These are phyloP conservation scores for Sclerurus mexicanus DNA, from an alignment of 2,113 vertebrate genomes.

Conservation along the genomic window DNA sequence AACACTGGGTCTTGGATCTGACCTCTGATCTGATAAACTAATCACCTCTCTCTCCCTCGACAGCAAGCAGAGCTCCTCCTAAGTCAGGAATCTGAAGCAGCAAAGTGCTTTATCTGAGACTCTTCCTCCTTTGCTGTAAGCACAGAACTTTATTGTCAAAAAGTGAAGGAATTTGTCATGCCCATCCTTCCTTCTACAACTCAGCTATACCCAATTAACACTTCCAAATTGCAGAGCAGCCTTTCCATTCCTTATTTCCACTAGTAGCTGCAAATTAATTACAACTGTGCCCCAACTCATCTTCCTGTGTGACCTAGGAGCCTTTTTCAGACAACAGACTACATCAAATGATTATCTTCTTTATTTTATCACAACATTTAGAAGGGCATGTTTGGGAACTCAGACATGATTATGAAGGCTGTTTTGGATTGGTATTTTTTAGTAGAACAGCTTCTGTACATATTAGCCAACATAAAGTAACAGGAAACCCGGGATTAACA, in stretches of 20 bases:
- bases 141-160: not conserved
- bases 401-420: not conserved
- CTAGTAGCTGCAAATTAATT: not conserved
- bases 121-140: not conserved
- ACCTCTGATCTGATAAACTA: not conserved
- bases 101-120: not conserved
- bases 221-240: not conserved
- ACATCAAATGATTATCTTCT: not conserved
- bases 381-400: not conserved
- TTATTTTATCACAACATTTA: not conserved
- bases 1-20: not conserved
- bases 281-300: not conserved
- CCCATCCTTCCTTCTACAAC: not conserved
- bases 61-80: not conserved
- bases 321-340: not conserved
- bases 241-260: not conserved
- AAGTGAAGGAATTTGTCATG: not conserved
- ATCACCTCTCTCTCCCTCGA: not conserved
- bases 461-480: not conserved
- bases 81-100: not conserved
- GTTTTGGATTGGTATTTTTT: not conserved
- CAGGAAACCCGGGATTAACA: not conserved
- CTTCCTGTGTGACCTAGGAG: not conserved
- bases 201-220: not conserved
- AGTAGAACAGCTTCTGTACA: not conserved